Evolutionary conservation across 2,797 vertebrate genomes (phyloP).

Genomic region (Cheirogaleus major): DNA sequence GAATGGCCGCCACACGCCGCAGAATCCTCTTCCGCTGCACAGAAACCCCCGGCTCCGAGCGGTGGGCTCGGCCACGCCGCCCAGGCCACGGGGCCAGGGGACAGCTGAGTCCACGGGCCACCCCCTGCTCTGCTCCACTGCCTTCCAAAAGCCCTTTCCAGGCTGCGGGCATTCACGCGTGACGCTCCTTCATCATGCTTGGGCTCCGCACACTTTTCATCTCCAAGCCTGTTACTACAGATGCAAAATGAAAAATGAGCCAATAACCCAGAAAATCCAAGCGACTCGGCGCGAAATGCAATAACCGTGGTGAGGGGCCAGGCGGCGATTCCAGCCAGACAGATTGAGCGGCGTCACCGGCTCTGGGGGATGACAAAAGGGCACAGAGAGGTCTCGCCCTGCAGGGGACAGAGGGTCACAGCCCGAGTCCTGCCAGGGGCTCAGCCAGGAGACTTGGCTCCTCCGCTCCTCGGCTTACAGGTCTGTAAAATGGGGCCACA

Average conservation of each 20-base stretch:
- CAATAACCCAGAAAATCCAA: background rate
- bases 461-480: background rate
- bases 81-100: rapidly evolving
- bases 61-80: background rate
- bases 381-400: background rate
- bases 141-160: background rate
- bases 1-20: rapidly evolving
- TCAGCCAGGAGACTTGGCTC: rapidly evolving
- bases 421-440: rapidly evolving
- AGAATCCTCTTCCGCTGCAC: background rate
- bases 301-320: rapidly evolving
- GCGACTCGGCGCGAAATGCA: background rate
- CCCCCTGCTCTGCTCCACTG: rapidly evolving
- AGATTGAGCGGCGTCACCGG: background rate
- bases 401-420: no score
- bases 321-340: rapidly evolving
- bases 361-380: background rate
- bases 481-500: rapidly evolving
- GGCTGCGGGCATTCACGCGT: background rate
- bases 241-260: conserved; percentile 65
- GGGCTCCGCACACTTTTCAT: rapidly evolving
- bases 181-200: background rate
- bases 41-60: rapidly evolving
- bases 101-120: background rate
- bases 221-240: conserved; percentile 23